phyloP scores from a whole-genome alignment of 2,113 vertebrate species.

The Crotophaga sulcirostris region DNA sequence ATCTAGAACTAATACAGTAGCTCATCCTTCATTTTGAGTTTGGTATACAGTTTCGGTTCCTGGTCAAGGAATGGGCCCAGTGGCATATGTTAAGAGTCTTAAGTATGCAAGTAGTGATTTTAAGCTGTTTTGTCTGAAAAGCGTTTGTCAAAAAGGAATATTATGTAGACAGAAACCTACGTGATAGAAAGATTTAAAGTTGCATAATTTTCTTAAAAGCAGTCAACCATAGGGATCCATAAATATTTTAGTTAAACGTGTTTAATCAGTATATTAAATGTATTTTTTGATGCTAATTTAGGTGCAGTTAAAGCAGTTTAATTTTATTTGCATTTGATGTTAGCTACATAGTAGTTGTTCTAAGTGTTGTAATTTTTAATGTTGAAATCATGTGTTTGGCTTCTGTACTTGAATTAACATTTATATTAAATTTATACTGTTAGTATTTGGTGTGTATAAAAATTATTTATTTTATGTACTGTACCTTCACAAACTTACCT shows the following conservation, averaged over 20 bases:
- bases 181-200: constrained; percentile 47
- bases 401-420: constrained; percentile 72
- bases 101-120: constrained; percentile 36
- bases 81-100: background rate
- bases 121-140: constrained; percentile 57
- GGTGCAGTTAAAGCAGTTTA: constrained; percentile 68
- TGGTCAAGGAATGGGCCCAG: background rate
- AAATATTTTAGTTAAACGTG: constrained; percentile 52
- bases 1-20: constrained; percentile 8
- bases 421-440: constrained; percentile 76
- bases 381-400: constrained; percentile 83
- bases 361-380: constrained; percentile 67
- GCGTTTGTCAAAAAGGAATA: constrained; percentile 53
- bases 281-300: constrained; percentile 67
- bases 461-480: background rate
- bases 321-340: constrained; percentile 66
- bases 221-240: constrained; percentile 58
- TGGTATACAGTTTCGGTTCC: constrained; percentile 1
- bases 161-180: constrained; percentile 73
- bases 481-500: background rate
- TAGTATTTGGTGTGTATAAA: constrained; percentile 35
- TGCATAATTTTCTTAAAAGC: constrained; percentile 48
- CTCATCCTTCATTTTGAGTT: constrained; percentile 43
- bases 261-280: constrained; percentile 56
- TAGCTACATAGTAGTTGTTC: constrained; percentile 62